phyloP scores from a whole-genome alignment of 37 sponge, comb jelly and placozoan species.

The Aplysina aerophoba region DNA sequence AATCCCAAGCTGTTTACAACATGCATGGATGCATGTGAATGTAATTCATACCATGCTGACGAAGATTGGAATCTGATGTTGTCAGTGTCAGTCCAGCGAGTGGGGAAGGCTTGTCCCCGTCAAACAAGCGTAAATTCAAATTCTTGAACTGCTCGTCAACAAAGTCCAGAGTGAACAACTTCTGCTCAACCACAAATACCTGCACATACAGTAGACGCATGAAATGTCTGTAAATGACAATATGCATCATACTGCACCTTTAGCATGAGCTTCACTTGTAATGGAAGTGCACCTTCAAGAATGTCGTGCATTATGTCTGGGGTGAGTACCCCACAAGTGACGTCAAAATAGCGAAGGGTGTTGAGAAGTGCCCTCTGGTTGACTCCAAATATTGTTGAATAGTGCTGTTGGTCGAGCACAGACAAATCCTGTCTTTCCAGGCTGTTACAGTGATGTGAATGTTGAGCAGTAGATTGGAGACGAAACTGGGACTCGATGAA shows the following conservation, averaged over 20 bases:
- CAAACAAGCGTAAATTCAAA: conserved; percentile 18
- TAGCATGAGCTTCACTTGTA: conserved; percentile 43
- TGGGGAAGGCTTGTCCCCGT: conserved; percentile 31
- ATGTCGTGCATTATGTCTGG: conserved; percentile 60
- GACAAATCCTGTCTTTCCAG: not conserved
- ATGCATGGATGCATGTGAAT: too few relatives aligned
- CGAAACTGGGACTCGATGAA: conserved; percentile 38
- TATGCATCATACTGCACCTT: conserved; percentile 14
- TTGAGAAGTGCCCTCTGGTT: not conserved
- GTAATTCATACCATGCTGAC: conserved; percentile 14
- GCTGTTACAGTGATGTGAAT: conserved; percentile 35
- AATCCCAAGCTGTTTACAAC: too few relatives aligned
- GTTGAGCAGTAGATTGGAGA: not conserved
- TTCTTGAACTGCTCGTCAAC: not conserved
- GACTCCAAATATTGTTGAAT: not conserved
- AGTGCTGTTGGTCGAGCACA: not conserved
- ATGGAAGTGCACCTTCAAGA: conserved; percentile 41
- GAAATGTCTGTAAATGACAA: too few relatives aligned
- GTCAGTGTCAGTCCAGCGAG: conserved; percentile 6
- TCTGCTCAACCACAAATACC: not conserved
- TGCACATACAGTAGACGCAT: not conserved
- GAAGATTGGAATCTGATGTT: conserved; percentile 12
- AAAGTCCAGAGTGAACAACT: conserved; percentile 11
- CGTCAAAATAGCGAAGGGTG: conserved; percentile 2
- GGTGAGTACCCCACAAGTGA: conserved; percentile 22